Evolutionary conservation across 2,888 invertebrate species (phyloP).

Genomic region (Nebria salina): DNA sequence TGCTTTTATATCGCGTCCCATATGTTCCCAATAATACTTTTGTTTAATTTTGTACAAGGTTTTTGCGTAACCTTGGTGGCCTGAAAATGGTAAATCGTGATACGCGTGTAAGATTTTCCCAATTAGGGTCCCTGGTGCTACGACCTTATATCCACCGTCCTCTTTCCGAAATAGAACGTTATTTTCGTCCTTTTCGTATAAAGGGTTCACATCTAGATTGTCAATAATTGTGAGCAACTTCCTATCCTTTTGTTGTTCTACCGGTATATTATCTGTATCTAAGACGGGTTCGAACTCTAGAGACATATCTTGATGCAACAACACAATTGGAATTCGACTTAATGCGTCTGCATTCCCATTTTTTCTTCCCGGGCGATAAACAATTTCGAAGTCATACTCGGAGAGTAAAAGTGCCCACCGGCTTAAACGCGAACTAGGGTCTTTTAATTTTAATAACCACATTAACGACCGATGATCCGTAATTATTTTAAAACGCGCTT

Average conservation of each 20-base stretch:
- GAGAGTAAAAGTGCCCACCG: constrained; percentile 53
- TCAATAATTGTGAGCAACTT: not conserved
- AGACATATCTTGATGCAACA: not conserved
- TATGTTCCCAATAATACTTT: constrained; percentile 49
- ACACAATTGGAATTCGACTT: constrained; percentile 10
- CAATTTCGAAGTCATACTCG: constrained; percentile 53
- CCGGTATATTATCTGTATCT: not conserved
- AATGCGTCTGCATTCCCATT: constrained; percentile 49
- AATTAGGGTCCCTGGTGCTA: not conserved
- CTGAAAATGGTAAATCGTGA: not conserved
- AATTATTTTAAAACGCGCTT: constrained; percentile 52
- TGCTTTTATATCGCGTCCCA: constrained; percentile 49
- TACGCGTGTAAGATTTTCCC: not conserved
- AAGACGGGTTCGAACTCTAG: not conserved
- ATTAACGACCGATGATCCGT: constrained; percentile 55
- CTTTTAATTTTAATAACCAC: constrained; percentile 50
- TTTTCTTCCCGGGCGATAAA: constrained; percentile 50
- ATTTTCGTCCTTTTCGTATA: not conserved
- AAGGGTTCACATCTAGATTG: not conserved
- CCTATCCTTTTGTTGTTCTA: not conserved
- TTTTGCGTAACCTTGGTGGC: not conserved
- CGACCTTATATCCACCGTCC: not conserved
- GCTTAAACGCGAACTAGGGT: constrained; percentile 50
- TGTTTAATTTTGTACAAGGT: constrained; percentile 11
- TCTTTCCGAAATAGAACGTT: not conserved